Base-by-base conservation (phyloP, 2,888 invertebrate genomes). In the Bombylius discolor region DNA sequence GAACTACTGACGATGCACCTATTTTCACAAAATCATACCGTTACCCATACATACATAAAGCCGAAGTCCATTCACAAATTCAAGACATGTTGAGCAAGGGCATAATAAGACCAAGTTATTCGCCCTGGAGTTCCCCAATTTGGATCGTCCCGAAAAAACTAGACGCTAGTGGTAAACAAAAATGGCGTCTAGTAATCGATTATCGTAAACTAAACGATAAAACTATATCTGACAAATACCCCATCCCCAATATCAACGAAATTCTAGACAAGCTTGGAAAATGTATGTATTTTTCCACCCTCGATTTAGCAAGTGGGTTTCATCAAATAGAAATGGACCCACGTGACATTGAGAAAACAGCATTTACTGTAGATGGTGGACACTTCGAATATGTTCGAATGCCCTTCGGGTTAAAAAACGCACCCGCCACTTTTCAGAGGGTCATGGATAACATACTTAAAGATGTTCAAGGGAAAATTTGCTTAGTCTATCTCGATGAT, bases 101-200 rank as follows among this genome's bases (percentile, higher is more conserved):
- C 11, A 42, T 11, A 42, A 42, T 42, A 11, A 8, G 39, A 11
- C 39, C 33, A 11, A 42, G 39, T 42, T 11, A 42, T 42, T 42
- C 39, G 8, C 39, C 39, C 7, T 42, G 11, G 8, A 60, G 55
- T 45, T 53, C 58, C 12, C 61, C 62, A 1, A 56, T 61, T 14
- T 45, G 47, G 47, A 47, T 14, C 12, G 46, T 36, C 47, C 52
- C n/a, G 8, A 42, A 42, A 11, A 42, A 42, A 11, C 11, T 11
- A 5, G 61, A 61, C 48, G 55, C 61, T 6, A 52, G 49, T 14
- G 53, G 56, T 13, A 59, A 59, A 51, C 52, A 56, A 32, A 61
- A 60, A 58, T 63, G 49, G 51, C 44, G 63, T 13, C 44, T 63
- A 1, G 61, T 62, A 1, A 58, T 63, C 11, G 62, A 62, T 49